Evolutionary conservation across 2,113 vertebrate genomes (phyloP).

Genomic region (Boulengeromyrus knoepffleri): DNA sequence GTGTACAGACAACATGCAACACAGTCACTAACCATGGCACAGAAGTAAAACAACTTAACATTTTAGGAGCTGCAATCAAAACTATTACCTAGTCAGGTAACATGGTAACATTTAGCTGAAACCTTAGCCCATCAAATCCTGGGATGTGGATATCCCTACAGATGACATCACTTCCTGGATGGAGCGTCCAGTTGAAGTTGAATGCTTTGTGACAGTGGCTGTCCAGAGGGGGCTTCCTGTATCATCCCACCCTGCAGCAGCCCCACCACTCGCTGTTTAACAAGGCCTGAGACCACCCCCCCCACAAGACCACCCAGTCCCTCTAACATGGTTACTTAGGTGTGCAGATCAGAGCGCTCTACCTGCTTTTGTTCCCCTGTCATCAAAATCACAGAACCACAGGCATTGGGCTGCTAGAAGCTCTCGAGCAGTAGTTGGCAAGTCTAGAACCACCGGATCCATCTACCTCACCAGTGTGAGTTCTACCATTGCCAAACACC

Average conservation of each 20-base stretch:
- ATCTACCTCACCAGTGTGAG: slow-evolving; percentile 80
- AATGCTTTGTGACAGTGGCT: slow-evolving; percentile 14
- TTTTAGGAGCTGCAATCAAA: neutral
- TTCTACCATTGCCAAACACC: slow-evolving; percentile 84
- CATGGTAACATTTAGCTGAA: neutral
- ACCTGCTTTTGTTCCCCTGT: neutral
- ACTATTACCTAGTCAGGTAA: neutral
- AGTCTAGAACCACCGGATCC: slow-evolving; percentile 88
- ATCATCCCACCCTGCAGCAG: slow-evolving; percentile 3
- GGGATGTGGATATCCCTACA: neutral
- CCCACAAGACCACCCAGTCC: neutral
- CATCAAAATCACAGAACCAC: neutral
- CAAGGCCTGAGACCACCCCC: neutral
- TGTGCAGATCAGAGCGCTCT: neutral
- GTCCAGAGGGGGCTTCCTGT: neutral
- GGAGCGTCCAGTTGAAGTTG: neutral
- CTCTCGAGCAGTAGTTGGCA: slow-evolving; percentile 75
- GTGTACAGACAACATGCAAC: neutral
- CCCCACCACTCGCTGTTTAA: slow-evolving; percentile 1
- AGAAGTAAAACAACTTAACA: neutral
- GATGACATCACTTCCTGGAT: neutral
- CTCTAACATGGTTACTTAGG: neutral
- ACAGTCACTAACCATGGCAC: neutral
- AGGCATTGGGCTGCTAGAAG: neutral
- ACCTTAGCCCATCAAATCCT: neutral